Evolutionary conservation across 2,888 invertebrate genomes (phyloP), one percentile per base, ranked within the genome.

Genomic region (Spicauda simplicius): DNA sequence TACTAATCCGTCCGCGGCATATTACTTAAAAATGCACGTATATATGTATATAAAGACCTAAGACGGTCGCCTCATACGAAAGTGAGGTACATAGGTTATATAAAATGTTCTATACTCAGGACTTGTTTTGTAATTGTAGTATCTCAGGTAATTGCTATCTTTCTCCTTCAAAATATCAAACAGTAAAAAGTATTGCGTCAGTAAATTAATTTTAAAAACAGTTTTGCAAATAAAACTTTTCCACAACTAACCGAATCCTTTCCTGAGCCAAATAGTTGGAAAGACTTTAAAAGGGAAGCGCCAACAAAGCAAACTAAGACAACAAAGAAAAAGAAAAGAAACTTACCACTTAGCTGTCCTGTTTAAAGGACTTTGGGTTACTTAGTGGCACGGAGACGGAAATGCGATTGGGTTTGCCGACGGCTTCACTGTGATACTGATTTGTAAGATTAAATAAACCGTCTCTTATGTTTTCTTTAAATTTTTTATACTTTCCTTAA

Each of bases 311-410:
- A 66, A 66, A 66, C 66, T 54, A 48, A 66, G 33, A 60, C 60
- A 60, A 55, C 60, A 55, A 60, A 60, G 59, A 53, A 65, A 65
- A 64, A 37, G 50, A 7, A 60, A 57, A 65, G 60, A 66, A 65
- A 65, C 65, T 65, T 66, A 20, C 48, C 55, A 66, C 66, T 66
- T 66, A 66, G 66, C 55, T 25, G 53, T 54, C 53, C 50, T 65
- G 20, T 58, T 59, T 60, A 59, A 37, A 45, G 37, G 33, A 58
- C 52, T 64, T 30, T 33, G 14, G 60, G 55, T 50, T 60, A 66
- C 66, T 66, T 55, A 66, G 64, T 58, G 48, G 41, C 45, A 45
- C 45, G 41, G 33, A 59, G 54, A 59, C 41, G 45, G 54, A 66
- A 60, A 60, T 55, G 48, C 48, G 54, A 48, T 65, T 54, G 53